Base-by-base conservation (phyloP, 2,888 invertebrate genomes). In the Cataglyphis albicans region DNA sequence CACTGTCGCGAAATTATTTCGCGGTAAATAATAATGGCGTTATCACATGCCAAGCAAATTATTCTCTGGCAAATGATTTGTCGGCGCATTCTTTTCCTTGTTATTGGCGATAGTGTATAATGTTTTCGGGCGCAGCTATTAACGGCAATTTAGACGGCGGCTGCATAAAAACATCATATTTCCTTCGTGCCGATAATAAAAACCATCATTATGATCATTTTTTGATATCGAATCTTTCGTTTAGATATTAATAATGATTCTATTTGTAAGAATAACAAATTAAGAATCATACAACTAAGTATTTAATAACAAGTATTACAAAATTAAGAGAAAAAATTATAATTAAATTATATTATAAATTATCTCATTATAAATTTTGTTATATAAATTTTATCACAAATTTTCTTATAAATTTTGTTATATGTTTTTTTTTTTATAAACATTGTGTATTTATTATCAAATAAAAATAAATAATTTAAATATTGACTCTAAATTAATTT, bases 41-140 rank as follows among this genome's bases (percentile, higher is more conserved):
- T 25, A 48, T 4, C 41, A 32, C 25, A 32, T n/a, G 32, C 32
- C 32, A 38, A 32, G 63, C 32, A 32, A 74, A 63, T 74, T 44
- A 63, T 74, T 74, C 32, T 44, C 21, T n/a, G 74, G 32, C 74
- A 74, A 74, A 63, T 74, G 73, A 44, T 44, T 57, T 63, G 74
- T 74, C 44, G 63, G 21, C 15, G 44, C 29, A 15, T 32, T 74
- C 63, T 70, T 74, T 74, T 63, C n/a, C 61, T n/a, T 18, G 12
- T 32, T 63, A 29, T 41, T 73, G 12, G n/a, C 15, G 29, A 44
- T n/a, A 18, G n/a, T 41, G 29, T n/a, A 63, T 52, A 52, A 21
- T 0, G 32, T 29, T 63, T 74, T 32, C n/a, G 32, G 61, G 44
- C 44, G 4, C 15, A 9, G 29, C n/a, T 74, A 15, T 74, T 32